Conservation (phyloP, 1,140 invertebrate species). For the Heliothis virescens region DNA sequence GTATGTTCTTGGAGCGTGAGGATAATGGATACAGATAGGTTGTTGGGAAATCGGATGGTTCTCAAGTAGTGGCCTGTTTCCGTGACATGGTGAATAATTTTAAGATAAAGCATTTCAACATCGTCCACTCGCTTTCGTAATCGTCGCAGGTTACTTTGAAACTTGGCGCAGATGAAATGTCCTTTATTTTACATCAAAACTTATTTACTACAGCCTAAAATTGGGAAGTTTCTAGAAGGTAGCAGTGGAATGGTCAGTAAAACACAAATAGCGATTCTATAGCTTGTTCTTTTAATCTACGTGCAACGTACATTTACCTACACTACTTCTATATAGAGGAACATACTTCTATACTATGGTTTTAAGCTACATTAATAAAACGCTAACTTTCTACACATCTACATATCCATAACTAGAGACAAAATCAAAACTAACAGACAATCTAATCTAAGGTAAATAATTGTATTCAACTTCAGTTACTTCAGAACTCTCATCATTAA, state of each 20-base stretch:
- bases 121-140: too few relatives aligned
- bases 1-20: constrained; percentile 46
- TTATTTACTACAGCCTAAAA: too few relatives aligned
- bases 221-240: too few relatives aligned
- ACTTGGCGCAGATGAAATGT: too few relatives aligned
- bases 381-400: background rate
- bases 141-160: too few relatives aligned
- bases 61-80: background rate
- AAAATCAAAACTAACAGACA: background rate
- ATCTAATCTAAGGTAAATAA: background rate
- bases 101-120: too few relatives aligned
- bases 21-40: constrained; percentile 36
- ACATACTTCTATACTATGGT: too few relatives aligned
- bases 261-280: background rate
- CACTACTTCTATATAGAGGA: background rate
- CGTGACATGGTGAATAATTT: background rate
- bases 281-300: background rate
- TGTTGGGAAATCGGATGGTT: background rate
- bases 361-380: background rate
- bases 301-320: too few relatives aligned
- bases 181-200: too few relatives aligned
- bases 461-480: background rate
- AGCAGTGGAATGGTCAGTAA: background rate
- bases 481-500: background rate
- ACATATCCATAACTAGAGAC: too few relatives aligned